phyloP scores from a whole-genome alignment of 1,140 invertebrate genomes.

The Drosophila melanica region DNA sequence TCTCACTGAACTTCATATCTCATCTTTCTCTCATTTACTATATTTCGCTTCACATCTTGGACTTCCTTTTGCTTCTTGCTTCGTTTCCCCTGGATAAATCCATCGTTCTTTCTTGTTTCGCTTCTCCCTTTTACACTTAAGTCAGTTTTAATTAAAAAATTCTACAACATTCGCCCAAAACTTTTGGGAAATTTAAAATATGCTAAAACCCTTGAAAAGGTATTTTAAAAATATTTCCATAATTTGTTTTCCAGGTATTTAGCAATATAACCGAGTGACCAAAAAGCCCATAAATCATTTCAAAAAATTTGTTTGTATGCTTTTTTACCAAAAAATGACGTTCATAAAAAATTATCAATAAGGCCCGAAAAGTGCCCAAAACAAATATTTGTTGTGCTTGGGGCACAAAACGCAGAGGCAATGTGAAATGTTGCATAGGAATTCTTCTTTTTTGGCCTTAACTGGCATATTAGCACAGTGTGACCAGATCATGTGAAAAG shows the following conservation, averaged over 20 bases:
- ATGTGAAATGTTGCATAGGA: constrained; percentile 8
- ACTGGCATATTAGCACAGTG: not conserved
- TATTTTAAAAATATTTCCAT: constrained; percentile 22
- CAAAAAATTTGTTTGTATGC: constrained; percentile 3
- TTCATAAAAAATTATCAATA: constrained; percentile 25
- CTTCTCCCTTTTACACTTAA: not conserved
- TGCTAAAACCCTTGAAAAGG: not conserved
- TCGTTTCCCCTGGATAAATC: not conserved
- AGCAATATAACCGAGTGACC: not conserved
- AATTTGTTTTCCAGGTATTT: constrained; percentile 27
- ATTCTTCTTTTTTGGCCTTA: constrained; percentile 3
- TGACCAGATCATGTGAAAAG: constrained; percentile 18
- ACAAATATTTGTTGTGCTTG: constrained; percentile 6
- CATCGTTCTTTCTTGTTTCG: not conserved
- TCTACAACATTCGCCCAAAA: not conserved
- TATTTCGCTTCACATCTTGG: not conserved
- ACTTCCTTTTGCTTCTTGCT: not conserved
- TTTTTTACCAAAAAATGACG: not conserved
- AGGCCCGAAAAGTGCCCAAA: constrained; percentile 25
- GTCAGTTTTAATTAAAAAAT: not conserved
- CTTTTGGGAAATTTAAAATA: constrained; percentile 1
- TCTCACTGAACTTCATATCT: not conserved
- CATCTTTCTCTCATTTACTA: too few relatives aligned
- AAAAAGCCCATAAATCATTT: constrained; percentile 31
- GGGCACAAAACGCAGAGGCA: not conserved